A percentile compares a stretch with the other conserved stretches of the same genome.
Evolutionary conservation across 2,888 invertebrate genomes (phyloP).

Genomic region (Protonemura montana): DNA sequence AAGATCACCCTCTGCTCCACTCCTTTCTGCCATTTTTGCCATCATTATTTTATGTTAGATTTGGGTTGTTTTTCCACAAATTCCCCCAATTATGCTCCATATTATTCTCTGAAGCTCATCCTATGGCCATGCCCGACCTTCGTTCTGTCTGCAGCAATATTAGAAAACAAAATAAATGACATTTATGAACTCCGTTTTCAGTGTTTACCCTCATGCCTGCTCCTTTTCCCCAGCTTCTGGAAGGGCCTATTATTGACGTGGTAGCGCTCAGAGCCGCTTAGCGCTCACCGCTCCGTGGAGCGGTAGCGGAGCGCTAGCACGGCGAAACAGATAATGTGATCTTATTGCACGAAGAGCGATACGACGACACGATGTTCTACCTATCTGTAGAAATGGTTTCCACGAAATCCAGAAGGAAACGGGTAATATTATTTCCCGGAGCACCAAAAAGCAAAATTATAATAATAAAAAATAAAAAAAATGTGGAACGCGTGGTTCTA

Average conservation of each 20-base stretch:
- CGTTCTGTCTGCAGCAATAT: slow-evolving; percentile 16
- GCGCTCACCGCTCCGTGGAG: no score
- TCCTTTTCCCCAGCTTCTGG: background rate
- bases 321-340: background rate
- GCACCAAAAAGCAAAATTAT: slow-evolving; percentile 7
- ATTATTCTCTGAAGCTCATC: background rate
- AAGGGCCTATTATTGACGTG: no score
- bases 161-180: slow-evolving; percentile 18
- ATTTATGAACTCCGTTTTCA: background rate
- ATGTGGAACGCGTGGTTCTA: background rate
- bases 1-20: background rate
- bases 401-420: background rate
- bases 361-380: background rate
- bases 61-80: slow-evolving; percentile 24
- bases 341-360: background rate
- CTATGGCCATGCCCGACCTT: background rate
- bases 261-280: no score
- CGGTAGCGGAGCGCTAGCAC: background rate
- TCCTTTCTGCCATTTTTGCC: background rate
- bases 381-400: background rate
- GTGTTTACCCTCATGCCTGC: background rate
- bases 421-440: background rate
- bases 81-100: slow-evolving; percentile 32
- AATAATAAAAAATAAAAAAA: background rate
- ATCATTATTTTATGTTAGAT: slow-evolving; percentile 24